Percentiles rank a stretch among this genome's conserved stretches.
phyloP scores from a whole-genome alignment of 2,113 vertebrate genomes.

The Pseudois nayaur region DNA sequence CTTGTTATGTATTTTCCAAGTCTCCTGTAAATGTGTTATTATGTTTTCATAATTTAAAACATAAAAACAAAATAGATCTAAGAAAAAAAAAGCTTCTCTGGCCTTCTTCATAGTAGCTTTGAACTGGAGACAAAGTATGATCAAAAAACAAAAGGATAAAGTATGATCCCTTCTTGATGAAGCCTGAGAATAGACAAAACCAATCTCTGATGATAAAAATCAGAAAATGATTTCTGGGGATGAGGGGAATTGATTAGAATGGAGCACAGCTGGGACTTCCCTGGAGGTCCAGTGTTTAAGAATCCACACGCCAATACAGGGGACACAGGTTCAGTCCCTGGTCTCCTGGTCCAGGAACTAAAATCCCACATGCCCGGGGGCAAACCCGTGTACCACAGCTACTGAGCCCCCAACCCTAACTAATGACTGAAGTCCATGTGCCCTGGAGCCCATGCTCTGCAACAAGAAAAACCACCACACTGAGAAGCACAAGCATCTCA shows the following conservation, averaged over 20 bases:
- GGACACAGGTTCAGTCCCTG: not conserved
- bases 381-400: not conserved
- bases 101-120: not conserved
- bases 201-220: slow-evolving; percentile 11
- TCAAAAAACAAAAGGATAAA: not conserved
- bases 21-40: not conserved
- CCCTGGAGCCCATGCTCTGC: not conserved
- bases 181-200: not conserved
- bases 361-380: not conserved
- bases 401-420: not conserved
- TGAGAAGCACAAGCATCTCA: not conserved
- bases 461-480: not conserved
- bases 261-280: not conserved
- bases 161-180: not conserved
- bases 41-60: not conserved
- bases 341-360: not conserved
- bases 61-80: not conserved
- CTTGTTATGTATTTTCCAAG: not conserved
- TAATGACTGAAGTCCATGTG: not conserved
- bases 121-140: not conserved
- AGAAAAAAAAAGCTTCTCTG: not conserved
- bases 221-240: not conserved
- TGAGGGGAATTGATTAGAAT: not conserved
- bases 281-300: not conserved
- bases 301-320: not conserved